phyloP scores from a whole-genome alignment of 35 echinoderm and acorn worm species.

The Patiria miniata region DNA sequence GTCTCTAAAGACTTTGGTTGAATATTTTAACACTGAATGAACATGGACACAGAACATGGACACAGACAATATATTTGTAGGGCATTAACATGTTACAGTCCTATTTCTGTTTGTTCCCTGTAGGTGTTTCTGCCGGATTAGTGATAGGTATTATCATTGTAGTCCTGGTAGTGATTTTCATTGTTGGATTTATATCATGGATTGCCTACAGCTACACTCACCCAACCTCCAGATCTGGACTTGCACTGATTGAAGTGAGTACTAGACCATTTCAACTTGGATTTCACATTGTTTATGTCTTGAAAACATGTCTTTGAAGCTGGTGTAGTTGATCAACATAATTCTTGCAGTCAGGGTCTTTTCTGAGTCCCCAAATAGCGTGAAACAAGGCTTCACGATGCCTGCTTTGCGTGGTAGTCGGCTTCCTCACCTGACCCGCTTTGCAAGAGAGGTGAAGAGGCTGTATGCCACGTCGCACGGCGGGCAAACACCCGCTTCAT shows the following conservation, averaged over 20 bases:
- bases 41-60: background rate
- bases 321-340: too few relatives aligned
- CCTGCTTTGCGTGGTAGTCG: too few relatives aligned
- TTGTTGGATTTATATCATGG: slow-evolving; percentile 26
- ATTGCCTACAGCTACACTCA: slow-evolving; percentile 59
- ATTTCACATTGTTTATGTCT: too few relatives aligned
- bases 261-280: too few relatives aligned
- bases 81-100: background rate
- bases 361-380: too few relatives aligned
- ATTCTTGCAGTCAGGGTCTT: too few relatives aligned
- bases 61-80: background rate
- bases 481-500: too few relatives aligned
- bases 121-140: slow-evolving; percentile 8
- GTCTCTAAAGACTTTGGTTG: background rate
- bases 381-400: too few relatives aligned
- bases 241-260: slow-evolving; percentile 73
- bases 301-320: too few relatives aligned
- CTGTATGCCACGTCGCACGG: too few relatives aligned
- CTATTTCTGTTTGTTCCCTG: background rate
- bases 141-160: slow-evolving; percentile 42
- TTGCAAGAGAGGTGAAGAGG: too few relatives aligned
- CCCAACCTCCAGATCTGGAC: slow-evolving; percentile 56
- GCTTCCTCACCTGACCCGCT: too few relatives aligned
- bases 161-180: slow-evolving; percentile 34
- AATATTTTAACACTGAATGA: background rate